Conservation (phyloP, 2,888 invertebrate genomes). For the Aricia artaxerxes region DNA sequence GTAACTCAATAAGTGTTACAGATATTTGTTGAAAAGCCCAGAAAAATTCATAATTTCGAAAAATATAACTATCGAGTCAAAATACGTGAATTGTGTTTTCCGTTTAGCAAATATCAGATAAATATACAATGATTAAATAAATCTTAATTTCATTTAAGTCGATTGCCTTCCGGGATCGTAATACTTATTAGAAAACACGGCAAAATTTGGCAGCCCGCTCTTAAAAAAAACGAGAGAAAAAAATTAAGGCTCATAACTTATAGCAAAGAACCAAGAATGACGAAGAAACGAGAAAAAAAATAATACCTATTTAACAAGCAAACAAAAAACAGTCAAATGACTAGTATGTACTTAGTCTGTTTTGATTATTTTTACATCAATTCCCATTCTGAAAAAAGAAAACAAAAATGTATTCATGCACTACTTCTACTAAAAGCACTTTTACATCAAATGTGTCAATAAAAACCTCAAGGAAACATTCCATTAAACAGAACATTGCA, state of each 20-base stretch:
- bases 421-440: background rate
- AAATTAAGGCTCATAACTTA: slow-evolving; percentile 29
- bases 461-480: background rate
- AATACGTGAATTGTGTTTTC: no score
- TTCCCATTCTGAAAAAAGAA: slow-evolving; percentile 67
- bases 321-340: slow-evolving; percentile 33
- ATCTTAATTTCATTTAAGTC: no score
- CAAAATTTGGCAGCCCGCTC: no score
- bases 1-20: no score
- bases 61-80: no score
- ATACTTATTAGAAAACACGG: no score
- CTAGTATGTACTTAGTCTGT: slow-evolving; percentile 45
- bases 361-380: slow-evolving; percentile 64
- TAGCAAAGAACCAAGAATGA: background rate
- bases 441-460: background rate
- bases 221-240: background rate
- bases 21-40: no score
- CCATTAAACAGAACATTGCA: background rate
- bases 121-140: no score
- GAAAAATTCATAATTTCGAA: no score
- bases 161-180: no score
- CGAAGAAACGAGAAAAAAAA: slow-evolving; percentile 5
- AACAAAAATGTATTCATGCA: slow-evolving; percentile 33
- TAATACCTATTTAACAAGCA: slow-evolving; percentile 39
- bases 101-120: no score